Conservation (phyloP, 2,888 invertebrate species). For the Parnassius glacialis region DNA sequence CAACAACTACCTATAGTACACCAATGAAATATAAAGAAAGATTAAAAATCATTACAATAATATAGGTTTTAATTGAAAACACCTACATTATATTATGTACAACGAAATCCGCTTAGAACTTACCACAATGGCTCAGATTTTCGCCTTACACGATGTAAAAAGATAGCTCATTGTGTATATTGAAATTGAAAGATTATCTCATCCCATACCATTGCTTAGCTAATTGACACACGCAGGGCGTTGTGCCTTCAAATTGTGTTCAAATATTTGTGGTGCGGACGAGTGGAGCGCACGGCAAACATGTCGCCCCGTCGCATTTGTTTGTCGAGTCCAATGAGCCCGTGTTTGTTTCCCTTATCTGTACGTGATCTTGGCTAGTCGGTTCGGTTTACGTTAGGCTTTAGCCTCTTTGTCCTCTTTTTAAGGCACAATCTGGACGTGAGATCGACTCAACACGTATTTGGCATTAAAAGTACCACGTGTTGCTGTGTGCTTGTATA, state of each 20-base stretch:
- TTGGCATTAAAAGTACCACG: conserved; percentile 31
- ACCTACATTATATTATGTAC: neutral
- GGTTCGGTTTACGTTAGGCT: conserved; percentile 29
- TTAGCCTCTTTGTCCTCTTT: conserved; percentile 41
- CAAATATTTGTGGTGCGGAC: conserved; percentile 65
- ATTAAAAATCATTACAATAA: no score
- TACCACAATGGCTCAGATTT: neutral
- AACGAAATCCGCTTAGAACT: neutral
- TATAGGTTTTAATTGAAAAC: no score
- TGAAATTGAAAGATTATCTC: conserved; percentile 16
- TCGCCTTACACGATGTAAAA: conserved; percentile 10
- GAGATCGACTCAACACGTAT: conserved; percentile 49
- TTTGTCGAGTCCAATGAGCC: conserved; percentile 66
- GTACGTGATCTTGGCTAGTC: conserved; percentile 53
- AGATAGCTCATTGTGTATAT: conserved; percentile 13
- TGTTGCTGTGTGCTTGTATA: conserved; percentile 10
- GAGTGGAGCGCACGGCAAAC: conserved; percentile 65
- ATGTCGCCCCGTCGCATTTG: conserved; percentile 50
- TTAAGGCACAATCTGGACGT: conserved; percentile 46
- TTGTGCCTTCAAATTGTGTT: conserved; percentile 74
- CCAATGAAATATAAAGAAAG: no score
- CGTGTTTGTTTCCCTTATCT: conserved; percentile 53
- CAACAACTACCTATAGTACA: no score
- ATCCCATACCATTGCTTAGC: conserved; percentile 31
- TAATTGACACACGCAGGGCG: conserved; percentile 60